Percentiles rank a stretch among this genome's conserved stretches.
phyloP scores from a whole-genome alignment of 2,888 invertebrate species.

The Leucoma salicis region DNA sequence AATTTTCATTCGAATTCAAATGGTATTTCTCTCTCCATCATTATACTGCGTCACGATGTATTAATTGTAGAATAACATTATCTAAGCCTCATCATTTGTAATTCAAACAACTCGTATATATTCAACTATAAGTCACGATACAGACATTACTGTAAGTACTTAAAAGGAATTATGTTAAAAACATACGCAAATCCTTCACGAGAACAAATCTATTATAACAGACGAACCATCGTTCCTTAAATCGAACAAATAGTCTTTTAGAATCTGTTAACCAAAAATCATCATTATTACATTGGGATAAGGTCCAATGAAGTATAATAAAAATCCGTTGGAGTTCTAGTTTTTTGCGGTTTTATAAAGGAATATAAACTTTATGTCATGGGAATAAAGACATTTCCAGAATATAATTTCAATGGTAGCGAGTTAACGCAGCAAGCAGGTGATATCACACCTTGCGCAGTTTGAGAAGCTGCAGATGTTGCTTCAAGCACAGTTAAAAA shows the following conservation, averaged over 20 bases:
- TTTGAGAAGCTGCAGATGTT: slow-evolving; percentile 44
- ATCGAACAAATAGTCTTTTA: slow-evolving; percentile 5
- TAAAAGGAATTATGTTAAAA: slow-evolving; percentile 25
- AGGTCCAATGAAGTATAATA: slow-evolving; percentile 4
- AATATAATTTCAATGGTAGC: slow-evolving; percentile 11
- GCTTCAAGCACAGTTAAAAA: slow-evolving; percentile 5
- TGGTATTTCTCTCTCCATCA: too few relatives aligned
- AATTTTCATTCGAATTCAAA: too few relatives aligned
- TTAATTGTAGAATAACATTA: slow-evolving; percentile 18
- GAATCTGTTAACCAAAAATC: slow-evolving; percentile 12
- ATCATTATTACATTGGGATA: background rate
- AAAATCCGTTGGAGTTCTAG: background rate
- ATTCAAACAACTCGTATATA: slow-evolving; percentile 9
- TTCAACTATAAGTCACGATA: slow-evolving; percentile 38
- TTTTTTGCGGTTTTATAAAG: background rate
- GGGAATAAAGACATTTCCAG: background rate
- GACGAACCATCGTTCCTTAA: too few relatives aligned
- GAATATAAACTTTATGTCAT: background rate
- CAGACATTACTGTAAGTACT: slow-evolving; percentile 34
- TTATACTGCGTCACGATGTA: slow-evolving; percentile 17
- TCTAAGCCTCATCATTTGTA: slow-evolving; percentile 20
- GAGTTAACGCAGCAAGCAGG: slow-evolving; percentile 48
- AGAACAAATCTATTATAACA: slow-evolving; percentile 15
- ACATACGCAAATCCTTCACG: slow-evolving; percentile 12
- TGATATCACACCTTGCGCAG: slow-evolving; percentile 55